Conservation (phyloP, 2,888 invertebrate genomes). For the Lacanobia oleracea region DNA sequence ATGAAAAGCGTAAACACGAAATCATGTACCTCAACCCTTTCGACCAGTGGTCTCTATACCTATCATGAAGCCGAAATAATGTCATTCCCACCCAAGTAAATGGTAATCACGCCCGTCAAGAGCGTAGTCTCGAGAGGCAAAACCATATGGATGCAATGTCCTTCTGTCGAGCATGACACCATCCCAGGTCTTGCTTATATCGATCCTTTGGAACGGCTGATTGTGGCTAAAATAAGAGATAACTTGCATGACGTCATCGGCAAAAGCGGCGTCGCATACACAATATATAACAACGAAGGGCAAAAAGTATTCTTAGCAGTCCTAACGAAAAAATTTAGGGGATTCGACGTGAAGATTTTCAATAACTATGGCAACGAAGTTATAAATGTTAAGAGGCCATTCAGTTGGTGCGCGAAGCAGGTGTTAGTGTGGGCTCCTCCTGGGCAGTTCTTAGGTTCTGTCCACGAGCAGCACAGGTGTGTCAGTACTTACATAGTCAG, state of each 20-base stretch:
- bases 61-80: constrained; percentile 50
- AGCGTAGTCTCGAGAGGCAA: constrained; percentile 35
- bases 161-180: constrained; percentile 62
- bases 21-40: constrained; percentile 32
- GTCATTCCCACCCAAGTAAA: constrained; percentile 56
- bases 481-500: constrained; percentile 70
- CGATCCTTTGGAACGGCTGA: constrained; percentile 72
- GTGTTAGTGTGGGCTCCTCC: constrained; percentile 77
- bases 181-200: constrained; percentile 79
- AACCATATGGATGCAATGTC: constrained; percentile 81
- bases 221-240: constrained; percentile 73
- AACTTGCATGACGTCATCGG: constrained; percentile 75
- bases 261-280: constrained; percentile 69
- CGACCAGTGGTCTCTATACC: constrained; percentile 10
- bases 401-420: constrained; percentile 65
- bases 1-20: constrained; percentile 23
- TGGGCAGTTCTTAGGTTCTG: constrained; percentile 76
- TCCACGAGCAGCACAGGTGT: constrained; percentile 59
- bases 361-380: constrained; percentile 82
- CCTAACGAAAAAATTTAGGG: constrained; percentile 61
- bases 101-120: constrained; percentile 61
- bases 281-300: constrained; percentile 77
- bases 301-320: constrained; percentile 81
- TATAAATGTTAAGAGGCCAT: constrained; percentile 72
- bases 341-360: constrained; percentile 75